A percentile compares a stretch with the other conserved stretches of the same genome.
Conservation (phyloP, 2,888 invertebrate species). For the Vesta saturnalis region DNA sequence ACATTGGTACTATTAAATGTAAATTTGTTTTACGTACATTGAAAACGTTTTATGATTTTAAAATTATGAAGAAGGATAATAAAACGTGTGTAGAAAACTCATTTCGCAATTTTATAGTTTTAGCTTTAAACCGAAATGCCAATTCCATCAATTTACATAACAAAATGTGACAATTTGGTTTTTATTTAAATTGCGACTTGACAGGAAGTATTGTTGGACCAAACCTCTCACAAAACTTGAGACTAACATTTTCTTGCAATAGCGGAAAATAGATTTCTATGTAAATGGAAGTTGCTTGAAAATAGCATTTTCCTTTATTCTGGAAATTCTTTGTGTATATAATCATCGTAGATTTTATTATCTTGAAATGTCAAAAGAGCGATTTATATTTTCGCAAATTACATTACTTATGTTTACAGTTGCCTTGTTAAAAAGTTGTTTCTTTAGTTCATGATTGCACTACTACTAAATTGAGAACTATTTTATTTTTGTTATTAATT, state of each 20-base stretch:
- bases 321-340: background rate
- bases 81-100: too few species aligned
- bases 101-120: too few species aligned
- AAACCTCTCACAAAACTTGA: constrained; percentile 12
- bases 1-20: too few species aligned
- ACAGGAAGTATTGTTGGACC: constrained; percentile 21
- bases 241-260: constrained; percentile 16
- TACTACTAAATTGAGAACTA: too few species aligned
- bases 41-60: too few species aligned
- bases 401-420: background rate
- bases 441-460: too few species aligned
- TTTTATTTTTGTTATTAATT: too few species aligned
- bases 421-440: background rate
- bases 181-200: constrained; percentile 31
- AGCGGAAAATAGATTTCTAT: constrained; percentile 27
- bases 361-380: background rate
- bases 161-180: constrained; percentile 31
- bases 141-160: constrained; percentile 24
- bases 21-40: too few species aligned
- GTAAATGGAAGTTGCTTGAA: constrained; percentile 14
- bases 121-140: background rate
- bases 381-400: background rate
- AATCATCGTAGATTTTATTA: background rate
- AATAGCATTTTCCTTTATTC: background rate
- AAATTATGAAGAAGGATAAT: too few species aligned